phyloP scores from a whole-genome alignment of 2,888 invertebrate genomes.

The Cheilosia vernalis region DNA sequence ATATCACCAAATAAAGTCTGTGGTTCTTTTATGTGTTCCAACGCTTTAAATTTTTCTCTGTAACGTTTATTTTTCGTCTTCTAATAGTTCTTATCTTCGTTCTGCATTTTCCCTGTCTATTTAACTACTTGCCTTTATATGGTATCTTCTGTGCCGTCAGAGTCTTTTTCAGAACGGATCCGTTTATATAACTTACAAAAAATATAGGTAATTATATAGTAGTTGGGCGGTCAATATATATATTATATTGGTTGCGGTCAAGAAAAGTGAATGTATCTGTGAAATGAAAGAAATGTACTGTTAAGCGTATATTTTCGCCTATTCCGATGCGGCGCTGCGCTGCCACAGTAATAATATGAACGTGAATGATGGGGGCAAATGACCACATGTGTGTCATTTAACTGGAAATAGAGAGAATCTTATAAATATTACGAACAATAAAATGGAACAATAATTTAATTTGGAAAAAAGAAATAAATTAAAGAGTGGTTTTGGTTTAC shows the following conservation, averaged over 20 bases:
- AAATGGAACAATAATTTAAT: slow-evolving; percentile 60
- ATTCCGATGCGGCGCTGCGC: neutral
- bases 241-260: slow-evolving; percentile 10
- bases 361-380: slow-evolving; percentile 51
- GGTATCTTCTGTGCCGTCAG: slow-evolving; percentile 41
- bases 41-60: neutral
- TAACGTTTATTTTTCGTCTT: slow-evolving; percentile 14
- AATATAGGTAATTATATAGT: slow-evolving; percentile 39
- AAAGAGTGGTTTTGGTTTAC: neutral
- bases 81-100: slow-evolving; percentile 3
- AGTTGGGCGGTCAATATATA: slow-evolving; percentile 11
- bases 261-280: slow-evolving; percentile 53
- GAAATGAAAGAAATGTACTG: slow-evolving; percentile 39
- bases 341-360: slow-evolving; percentile 14
- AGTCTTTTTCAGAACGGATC: slow-evolving; percentile 1
- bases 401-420: slow-evolving; percentile 61
- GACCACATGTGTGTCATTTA: slow-evolving; percentile 55
- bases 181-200: slow-evolving; percentile 16
- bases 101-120: neutral
- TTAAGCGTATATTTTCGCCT: slow-evolving; percentile 33
- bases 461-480: slow-evolving; percentile 1
- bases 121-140: slow-evolving; percentile 35
- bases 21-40: neutral
- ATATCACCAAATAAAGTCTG: slow-evolving; percentile 19
- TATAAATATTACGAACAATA: slow-evolving; percentile 56